Evolutionary conservation across 2,888 invertebrate species (phyloP).

Genomic region (Coenonympha glycerion): DNA sequence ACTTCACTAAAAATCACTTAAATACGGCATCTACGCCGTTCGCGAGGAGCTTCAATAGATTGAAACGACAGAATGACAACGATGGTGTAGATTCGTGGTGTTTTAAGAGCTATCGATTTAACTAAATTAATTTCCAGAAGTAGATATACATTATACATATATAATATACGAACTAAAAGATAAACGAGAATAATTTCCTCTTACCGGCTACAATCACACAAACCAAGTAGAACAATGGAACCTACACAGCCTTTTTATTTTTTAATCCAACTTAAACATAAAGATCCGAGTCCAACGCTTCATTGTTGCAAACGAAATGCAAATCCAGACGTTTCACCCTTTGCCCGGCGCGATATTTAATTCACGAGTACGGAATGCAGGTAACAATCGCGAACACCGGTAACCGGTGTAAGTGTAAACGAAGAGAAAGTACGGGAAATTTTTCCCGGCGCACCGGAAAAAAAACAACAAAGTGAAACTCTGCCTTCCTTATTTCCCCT

Average conservation of each 20-base stretch:
- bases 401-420: constrained; percentile 73
- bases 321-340: constrained; percentile 72
- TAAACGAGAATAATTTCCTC: too few relatives aligned
- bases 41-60: too few relatives aligned
- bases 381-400: constrained; percentile 68
- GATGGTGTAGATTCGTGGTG: too few relatives aligned
- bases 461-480: constrained; percentile 73
- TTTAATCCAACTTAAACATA: constrained; percentile 43
- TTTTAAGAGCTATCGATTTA: too few relatives aligned
- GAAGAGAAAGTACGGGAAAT: constrained; percentile 69
- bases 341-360: constrained; percentile 67
- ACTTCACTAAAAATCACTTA: too few relatives aligned
- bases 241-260: constrained; percentile 29
- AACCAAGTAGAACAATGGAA: neutral
- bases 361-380: constrained; percentile 61
- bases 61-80: too few relatives aligned
- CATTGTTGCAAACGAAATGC: constrained; percentile 68
- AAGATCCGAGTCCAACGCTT: constrained; percentile 51
- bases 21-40: too few relatives aligned
- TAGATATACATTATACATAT: too few relatives aligned
- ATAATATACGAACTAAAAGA: too few relatives aligned
- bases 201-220: neutral
- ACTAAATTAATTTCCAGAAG: too few relatives aligned
- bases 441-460: constrained; percentile 45
- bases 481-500: constrained; percentile 75